Conservation (phyloP, 2,888 invertebrate genomes). For the Trissoscelio sp. region DNA sequence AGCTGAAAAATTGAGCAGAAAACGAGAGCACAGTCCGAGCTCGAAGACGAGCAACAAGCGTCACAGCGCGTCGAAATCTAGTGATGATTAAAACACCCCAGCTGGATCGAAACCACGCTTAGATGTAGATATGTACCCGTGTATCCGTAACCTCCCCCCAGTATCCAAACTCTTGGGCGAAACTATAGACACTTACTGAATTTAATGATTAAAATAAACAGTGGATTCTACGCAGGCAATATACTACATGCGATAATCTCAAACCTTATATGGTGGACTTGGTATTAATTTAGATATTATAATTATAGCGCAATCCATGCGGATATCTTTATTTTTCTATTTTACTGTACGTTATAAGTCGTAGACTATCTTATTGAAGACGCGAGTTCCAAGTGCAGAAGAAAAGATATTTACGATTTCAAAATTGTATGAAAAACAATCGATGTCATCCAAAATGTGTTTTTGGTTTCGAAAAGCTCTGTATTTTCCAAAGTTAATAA, state of each 20-base stretch:
- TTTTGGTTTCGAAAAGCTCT: conserved; percentile 7
- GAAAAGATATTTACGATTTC: too few species aligned
- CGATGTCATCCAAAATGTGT: conserved; percentile 16
- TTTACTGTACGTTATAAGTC: conserved; percentile 44
- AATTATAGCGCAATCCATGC: conserved; percentile 1
- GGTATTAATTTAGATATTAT: conserved; percentile 45
- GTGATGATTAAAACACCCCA: conserved; percentile 72
- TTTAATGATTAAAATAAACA: conserved; percentile 17
- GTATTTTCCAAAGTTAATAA: conserved; percentile 14
- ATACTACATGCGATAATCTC: conserved; percentile 12
- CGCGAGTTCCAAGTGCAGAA: not conserved
- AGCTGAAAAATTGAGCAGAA: too few species aligned
- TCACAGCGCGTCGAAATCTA: conserved; percentile 73
- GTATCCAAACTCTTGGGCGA: not conserved
- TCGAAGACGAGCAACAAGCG: conserved; percentile 76
- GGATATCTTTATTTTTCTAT: conserved; percentile 51
- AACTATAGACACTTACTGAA: conserved; percentile 26
- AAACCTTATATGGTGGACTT: conserved; percentile 39
- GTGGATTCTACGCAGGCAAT: conserved; percentile 5
- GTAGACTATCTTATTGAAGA: conserved; percentile 12
- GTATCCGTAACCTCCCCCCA: conserved; percentile 15
- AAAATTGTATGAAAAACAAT: not conserved
- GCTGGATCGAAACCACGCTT: conserved; percentile 28
- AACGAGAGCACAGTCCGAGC: conserved; percentile 78
- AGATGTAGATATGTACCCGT: conserved; percentile 56